Conservation (phyloP, 1,140 invertebrate species). For the Eurosta solidaginis region DNA sequence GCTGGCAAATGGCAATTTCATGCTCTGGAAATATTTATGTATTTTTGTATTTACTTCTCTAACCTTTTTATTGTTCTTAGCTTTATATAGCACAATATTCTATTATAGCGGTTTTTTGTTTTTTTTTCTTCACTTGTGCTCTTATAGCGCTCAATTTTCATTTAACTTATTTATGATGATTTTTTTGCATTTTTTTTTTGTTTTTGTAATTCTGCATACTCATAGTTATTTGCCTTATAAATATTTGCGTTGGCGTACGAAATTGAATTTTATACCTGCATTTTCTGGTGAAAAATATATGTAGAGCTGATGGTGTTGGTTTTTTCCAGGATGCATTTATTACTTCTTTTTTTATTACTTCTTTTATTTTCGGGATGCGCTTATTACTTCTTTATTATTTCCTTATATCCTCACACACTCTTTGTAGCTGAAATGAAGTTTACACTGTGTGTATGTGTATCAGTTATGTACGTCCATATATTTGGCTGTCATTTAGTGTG, state of each 20-base stretch:
- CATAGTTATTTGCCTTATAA: neutral
- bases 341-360: too few species aligned
- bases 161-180: neutral
- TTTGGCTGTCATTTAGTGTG: too few species aligned
- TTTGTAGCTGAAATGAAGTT: too few species aligned
- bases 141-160: too few species aligned
- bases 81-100: neutral
- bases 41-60: neutral
- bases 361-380: too few species aligned
- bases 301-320: neutral
- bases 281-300: neutral
- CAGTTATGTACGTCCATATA: too few species aligned
- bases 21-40: neutral
- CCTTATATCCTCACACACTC: neutral
- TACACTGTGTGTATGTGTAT: too few species aligned
- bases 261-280: neutral
- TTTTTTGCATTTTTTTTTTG: too few species aligned
- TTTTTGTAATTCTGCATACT: too few species aligned
- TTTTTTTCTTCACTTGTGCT: neutral
- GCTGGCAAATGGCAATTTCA: neutral
- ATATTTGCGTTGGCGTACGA: neutral
- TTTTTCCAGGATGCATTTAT: too few species aligned
- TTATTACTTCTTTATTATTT: neutral
- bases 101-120: neutral
- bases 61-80: neutral